A percentile compares a stretch with the other conserved stretches of the same genome.
phyloP scores from a whole-genome alignment of 2,797 vertebrate species.

The Melanotaenia pygmaea region DNA sequence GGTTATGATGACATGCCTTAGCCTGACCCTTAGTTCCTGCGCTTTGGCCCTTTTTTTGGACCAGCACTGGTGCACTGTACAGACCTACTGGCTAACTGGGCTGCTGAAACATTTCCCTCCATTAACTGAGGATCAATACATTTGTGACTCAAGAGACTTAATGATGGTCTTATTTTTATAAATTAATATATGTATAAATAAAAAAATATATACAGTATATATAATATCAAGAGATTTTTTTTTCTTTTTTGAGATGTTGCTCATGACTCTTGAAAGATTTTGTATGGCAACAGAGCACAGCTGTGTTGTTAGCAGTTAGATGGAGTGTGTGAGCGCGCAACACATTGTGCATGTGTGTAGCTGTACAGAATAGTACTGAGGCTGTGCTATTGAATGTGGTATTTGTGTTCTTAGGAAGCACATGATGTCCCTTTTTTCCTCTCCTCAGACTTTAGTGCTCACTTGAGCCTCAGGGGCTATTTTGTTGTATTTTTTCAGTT shows the following conservation, averaged over 20 bases:
- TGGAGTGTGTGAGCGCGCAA: constrained; percentile 61
- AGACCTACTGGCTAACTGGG: constrained; percentile 68
- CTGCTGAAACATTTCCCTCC: constrained; percentile 64
- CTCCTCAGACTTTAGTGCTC: constrained; percentile 68
- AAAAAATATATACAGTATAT: constrained; percentile 50
- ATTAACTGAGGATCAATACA: constrained; percentile 62
- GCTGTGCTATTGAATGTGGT: constrained; percentile 91
- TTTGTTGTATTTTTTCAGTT: constrained; percentile 65
- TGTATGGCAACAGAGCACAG: constrained; percentile 53
- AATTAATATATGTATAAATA: constrained; percentile 84
- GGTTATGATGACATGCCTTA: constrained; percentile 70
- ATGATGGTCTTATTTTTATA: constrained; percentile 84
- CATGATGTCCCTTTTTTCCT: constrained; percentile 61
- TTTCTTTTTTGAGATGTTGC: constrained; percentile 69
- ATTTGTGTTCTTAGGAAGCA: constrained; percentile 88
- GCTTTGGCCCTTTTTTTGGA: constrained; percentile 54
- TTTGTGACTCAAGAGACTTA: constrained; percentile 72
- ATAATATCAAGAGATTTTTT: constrained; percentile 55
- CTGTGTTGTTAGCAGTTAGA: constrained; percentile 47
- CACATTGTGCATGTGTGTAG: constrained; percentile 75
- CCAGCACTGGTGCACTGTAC: constrained; percentile 71
- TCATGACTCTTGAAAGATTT: constrained; percentile 63
- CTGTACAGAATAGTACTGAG: constrained; percentile 90
- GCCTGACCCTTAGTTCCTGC: constrained; percentile 53
- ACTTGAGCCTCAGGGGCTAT: constrained; percentile 75